Evolutionary conservation across 1,140 invertebrate species (phyloP), one percentile per base, ranked within the genome.

Genomic region (Monochamus saltuarius): DNA sequence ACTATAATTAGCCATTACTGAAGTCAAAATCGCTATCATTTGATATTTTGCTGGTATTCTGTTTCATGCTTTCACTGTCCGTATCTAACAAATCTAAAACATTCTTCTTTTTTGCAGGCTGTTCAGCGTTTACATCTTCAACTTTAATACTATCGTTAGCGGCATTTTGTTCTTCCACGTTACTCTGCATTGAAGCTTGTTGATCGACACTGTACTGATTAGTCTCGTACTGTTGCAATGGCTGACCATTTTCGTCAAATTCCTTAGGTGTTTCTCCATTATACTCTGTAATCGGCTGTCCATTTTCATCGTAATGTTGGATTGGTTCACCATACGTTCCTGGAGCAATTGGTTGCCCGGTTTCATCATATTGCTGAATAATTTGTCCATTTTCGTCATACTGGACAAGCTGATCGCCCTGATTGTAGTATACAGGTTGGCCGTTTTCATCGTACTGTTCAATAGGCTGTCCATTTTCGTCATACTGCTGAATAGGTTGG

Each of bases 331-430:
- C 52, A 22, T 61, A 42, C 35, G 47, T 53, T 29, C 2, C 6
- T 19, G 61, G 43, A 7, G 46, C 38, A 13, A 65, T 49, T 1
- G 49, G 49, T 42, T 67, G 66, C 1, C 64, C 68, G 34, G 62
- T 64, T 55, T 71, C 61, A 42, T 71, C 70, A 36, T 73, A 73
- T 16, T 67, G 55, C 1, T 61, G 60, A n/a, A 61, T 34, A 11
- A 61, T 51, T 42, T 72, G 64, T 9, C 61, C 62, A 11, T 62
- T 59, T 61, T 65, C 64, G 39, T 70, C 66, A 34, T 66, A 71
- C 34, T 71, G 67, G 17, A 67, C 35, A 0, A 61, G 34, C 51
- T 68, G 59, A 17, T 64, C 66, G 14, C 62, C 57, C 49, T 68
- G 56, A 47, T n/a, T n/a, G n/a, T 70, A 61, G 16, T 67, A 70